Evolutionary conservation across 2,113 vertebrate species (phyloP).

Genomic region (Pedionomus torquatus): DNA sequence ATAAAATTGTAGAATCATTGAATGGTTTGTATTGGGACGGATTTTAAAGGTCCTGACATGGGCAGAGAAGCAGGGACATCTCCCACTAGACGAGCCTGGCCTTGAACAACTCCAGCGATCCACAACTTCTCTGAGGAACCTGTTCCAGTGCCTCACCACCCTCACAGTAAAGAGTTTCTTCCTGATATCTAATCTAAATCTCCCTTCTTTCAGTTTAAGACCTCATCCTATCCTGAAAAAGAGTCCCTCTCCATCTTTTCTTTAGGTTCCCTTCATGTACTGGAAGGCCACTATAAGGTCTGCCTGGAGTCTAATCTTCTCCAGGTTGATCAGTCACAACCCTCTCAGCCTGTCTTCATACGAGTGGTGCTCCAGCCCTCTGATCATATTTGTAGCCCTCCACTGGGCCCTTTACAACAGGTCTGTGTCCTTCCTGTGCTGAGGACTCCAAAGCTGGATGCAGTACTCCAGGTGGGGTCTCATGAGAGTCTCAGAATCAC

Average conservation of each 20-base stretch:
- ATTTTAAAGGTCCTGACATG: neutral
- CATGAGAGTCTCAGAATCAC: neutral
- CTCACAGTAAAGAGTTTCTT: neutral
- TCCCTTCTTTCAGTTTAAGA: neutral
- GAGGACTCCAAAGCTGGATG: neutral
- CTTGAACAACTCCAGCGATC: neutral
- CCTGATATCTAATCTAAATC: neutral
- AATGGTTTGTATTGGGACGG: neutral
- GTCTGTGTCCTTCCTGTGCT: neutral
- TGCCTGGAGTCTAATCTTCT: neutral
- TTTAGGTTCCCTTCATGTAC: neutral
- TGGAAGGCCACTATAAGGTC: neutral
- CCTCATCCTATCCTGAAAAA: neutral
- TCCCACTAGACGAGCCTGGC: neutral
- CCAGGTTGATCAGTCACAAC: neutral
- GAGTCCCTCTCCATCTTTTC: neutral
- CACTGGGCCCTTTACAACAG: neutral
- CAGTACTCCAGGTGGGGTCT: neutral
- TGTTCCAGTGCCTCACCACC: neutral
- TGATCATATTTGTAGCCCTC: neutral
- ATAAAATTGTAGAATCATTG: neutral
- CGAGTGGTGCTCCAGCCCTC: neutral
- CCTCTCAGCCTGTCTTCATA: neutral
- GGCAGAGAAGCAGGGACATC: neutral
- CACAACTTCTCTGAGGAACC: neutral